Base-by-base conservation (phyloP, 2,888 invertebrate species). In the Cephus pygmeus region DNA sequence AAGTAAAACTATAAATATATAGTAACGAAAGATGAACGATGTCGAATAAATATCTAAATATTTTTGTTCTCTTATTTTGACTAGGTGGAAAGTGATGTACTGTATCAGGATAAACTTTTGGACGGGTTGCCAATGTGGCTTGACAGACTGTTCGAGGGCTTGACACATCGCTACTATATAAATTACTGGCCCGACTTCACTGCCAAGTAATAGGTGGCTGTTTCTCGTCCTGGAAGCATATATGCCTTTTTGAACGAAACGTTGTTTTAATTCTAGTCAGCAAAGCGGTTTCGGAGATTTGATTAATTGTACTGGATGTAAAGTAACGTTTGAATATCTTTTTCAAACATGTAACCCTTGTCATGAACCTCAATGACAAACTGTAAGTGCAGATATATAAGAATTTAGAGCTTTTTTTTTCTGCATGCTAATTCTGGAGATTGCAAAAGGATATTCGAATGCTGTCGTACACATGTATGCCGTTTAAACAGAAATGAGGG, bases 181-280 rank as follows among this genome's bases (percentile, higher is more conserved):
- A 98, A 98, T 92, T 98, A 98, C 92, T 99, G 99, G 99, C 99
- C 99, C n/a, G 97, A 98, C 90, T 98, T 97, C 93, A 95, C 96
- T 84, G 95, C 95, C 89, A 96, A 96, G 92, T 96, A 95, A 93
- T 85, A 79, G 79, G 78, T 74, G 73, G 80, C 77, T 76, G 76
- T 80, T 73, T 75, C 73, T 78, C 75, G 79, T 79, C 79, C 76
- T 71, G 77, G 34, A 36, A 78, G 78, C 76, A 79, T 81, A 73
- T 73, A 82, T 81, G 81, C 81, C 83, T 82, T 84, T 56, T 77
- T 76, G 74, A 80, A 76, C 34, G 75, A 81, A 69, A 79, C 79
- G 80, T 80, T 78, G 77, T 78, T 77, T 78, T 82, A 73, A 79
- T 76, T 78, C 86, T 88, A 87, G 87, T 88, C 87, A 87, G 81